Evolutionary conservation across 2,113 vertebrate genomes (phyloP), one percentile per base, ranked within the genome.

Genomic region (Piaya cayana): DNA sequence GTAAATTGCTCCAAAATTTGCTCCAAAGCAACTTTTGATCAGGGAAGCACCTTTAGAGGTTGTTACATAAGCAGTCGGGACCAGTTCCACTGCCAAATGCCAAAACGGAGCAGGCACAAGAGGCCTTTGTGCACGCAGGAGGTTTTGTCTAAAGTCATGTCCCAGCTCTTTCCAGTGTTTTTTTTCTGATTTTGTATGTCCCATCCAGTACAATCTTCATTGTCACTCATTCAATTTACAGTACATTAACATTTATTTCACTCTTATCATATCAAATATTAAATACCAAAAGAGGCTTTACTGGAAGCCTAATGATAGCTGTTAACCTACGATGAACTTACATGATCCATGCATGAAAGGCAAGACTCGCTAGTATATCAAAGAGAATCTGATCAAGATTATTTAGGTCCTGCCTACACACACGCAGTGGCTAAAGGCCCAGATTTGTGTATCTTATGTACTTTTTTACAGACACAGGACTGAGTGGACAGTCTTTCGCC

Each of bases 321-420:
- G 23, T 56, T 81, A 92, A 63, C 17, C 43, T 81, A 30, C 17
- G 39, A 58, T 82, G 80, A 82, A 91, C 76, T 93, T 80, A 79
- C 22, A 30, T 26, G 86, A 95, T 89, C 71, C 69, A 70, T 93
- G 58, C 78, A 69, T 74, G 88, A 93, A 96, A 86, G 64, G 29
- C 55, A 88, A 83, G 60, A 81, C 77, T 87, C 95, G 72, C 88
- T 96, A 86, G 89, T 81, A 86, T 42, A 23, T 63, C 71, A 86
- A 23, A 92, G 71, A 21, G 56, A 37, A 8, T 36, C 39, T 90
- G 25, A 96, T 93, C 86, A 85, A 95, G 93, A 90, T 81, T 81
- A 29, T 91, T 88, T 92, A 36, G 32, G 55, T 87, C 56, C 52
- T 74, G 69, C 64, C 34, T 86, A 88, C 45, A 21, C 56, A 23